Evolutionary conservation across 92 coral and sea anemone genomes (phyloP).

Genomic region (Metridium senile): DNA sequence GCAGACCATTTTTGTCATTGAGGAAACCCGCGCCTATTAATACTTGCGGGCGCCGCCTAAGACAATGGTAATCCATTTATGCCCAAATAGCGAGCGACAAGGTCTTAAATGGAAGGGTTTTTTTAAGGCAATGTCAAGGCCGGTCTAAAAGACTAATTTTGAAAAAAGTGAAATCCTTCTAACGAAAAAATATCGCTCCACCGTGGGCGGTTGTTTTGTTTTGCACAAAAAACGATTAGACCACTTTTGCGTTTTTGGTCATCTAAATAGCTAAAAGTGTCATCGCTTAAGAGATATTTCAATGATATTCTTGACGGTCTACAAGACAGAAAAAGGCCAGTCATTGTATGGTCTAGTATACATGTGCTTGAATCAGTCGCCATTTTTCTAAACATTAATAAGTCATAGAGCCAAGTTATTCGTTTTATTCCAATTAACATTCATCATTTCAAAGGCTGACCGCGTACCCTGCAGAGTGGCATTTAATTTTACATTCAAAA

Average conservation of each 20-base stretch:
- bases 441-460: slow-evolving; percentile 23
- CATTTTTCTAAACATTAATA: slow-evolving; percentile 17
- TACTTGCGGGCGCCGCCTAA: no score
- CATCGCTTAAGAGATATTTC: background rate
- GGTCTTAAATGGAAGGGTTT: no score
- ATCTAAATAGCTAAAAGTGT: background rate
- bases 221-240: background rate
- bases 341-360: background rate
- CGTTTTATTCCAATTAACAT: slow-evolving; percentile 19
- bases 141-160: background rate
- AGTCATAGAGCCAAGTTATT: slow-evolving; percentile 15
- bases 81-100: no score
- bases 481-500: background rate
- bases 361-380: background rate
- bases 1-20: no score
- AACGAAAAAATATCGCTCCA: background rate
- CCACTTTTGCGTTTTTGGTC: background rate
- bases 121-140: background rate
- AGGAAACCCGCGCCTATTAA: no score
- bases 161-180: background rate
- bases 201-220: background rate
- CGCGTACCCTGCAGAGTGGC: slow-evolving; percentile 19
- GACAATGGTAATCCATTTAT: no score
- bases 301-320: background rate
- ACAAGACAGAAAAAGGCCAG: slow-evolving; percentile 6